Base-by-base conservation (phyloP, 2,888 invertebrate genomes). In the Spisula subtruncata region DNA sequence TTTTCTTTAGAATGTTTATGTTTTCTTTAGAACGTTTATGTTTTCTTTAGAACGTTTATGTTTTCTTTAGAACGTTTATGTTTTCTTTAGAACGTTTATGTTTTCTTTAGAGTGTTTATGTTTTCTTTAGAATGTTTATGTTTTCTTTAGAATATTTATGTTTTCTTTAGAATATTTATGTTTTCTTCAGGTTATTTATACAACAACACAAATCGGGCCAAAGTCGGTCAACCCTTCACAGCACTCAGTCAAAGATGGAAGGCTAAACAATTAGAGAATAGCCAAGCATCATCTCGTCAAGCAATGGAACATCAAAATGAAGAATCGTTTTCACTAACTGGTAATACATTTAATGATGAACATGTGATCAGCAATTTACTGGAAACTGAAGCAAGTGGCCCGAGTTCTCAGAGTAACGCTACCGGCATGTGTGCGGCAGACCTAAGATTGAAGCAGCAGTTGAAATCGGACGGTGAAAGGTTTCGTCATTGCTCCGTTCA, bases 181-280 rank as follows among this genome's bases (percentile, higher is more conserved):
- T 16, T 51, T 51, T 12, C 32, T 75, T 75, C 32, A 75, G 75
- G 75, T 35, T 12, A 8, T 75, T 32, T 35, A 32, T 87, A 85
- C 46, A 41, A 83, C 0, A 29, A 25, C 5, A 6, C 32, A 16
- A n/a, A 86, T 10, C 81, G 89, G 66, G 86, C 85, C n/a, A 79
- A 83, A 16, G 41, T 91, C 4, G 46, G 46, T 83, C 46, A 88
- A 51, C 91, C 90, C 25, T 87, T 92, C 25, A 18, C n/a, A 16
- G 71, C 86, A 46, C 86, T 92, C 14, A 41, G 85, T 48, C 80
- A 88, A 60, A 60, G 85, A 41, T 89, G 89, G 89, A 83, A 81
- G 71, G 25, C n/a, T 1, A 66, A 81, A 85, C 51, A 54, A 29
- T 35, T 5, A 20, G 41, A 12, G 6, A 35, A 79, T 25, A 35